Evolutionary conservation across 35 echinoderm and acorn worm species (phyloP), one percentile per base, ranked within the genome.

Genomic region (Chiridota heheva): DNA sequence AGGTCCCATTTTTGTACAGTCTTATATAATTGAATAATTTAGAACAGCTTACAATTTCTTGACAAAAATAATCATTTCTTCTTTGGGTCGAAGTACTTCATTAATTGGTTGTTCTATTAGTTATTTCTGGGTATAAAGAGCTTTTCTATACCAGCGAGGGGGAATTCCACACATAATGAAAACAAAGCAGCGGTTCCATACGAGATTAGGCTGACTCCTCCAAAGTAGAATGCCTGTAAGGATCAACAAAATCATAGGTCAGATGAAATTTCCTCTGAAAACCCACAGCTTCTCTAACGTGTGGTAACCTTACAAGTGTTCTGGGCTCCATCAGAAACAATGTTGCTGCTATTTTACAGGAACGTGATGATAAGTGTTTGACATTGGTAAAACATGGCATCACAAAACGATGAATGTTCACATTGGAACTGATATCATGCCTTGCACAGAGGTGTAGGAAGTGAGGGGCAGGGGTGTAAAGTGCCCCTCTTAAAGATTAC

Each of bases 71-170:
- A n/a, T n/a, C n/a, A n/a, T n/a, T n/a, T n/a, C n/a, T n/a, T n/a
- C n/a, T n/a, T n/a, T n/a, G n/a, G n/a, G n/a, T n/a, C n/a, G n/a
- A n/a, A n/a, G n/a, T n/a, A n/a, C n/a, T n/a, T n/a, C n/a, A n/a
- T n/a, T n/a, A n/a, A n/a, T n/a, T n/a, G n/a, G n/a, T n/a, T n/a
- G n/a, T n/a, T n/a, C n/a, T n/a, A n/a, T n/a, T n/a, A n/a, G n/a
- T n/a, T n/a, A n/a, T n/a, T n/a, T 72, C 41, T 42, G 4, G 89
- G 89, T 2, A 86, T 27, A 34, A 91, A 53, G 17, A 91, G 45
- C 41, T 86, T 91, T 48, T 91, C 89, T 76, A 91, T 29, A 58
- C 82, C 66, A 24, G 40, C 76, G 36, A 86, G 84, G 20, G 89
- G 89, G 67, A 40, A 86, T 63, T 91, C 89, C 18, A 91, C 77